Percentiles rank a stretch among this genome's conserved stretches.
Evolutionary conservation across 2,113 vertebrate species (phyloP).

Genomic region (Scalopus aquaticus): DNA sequence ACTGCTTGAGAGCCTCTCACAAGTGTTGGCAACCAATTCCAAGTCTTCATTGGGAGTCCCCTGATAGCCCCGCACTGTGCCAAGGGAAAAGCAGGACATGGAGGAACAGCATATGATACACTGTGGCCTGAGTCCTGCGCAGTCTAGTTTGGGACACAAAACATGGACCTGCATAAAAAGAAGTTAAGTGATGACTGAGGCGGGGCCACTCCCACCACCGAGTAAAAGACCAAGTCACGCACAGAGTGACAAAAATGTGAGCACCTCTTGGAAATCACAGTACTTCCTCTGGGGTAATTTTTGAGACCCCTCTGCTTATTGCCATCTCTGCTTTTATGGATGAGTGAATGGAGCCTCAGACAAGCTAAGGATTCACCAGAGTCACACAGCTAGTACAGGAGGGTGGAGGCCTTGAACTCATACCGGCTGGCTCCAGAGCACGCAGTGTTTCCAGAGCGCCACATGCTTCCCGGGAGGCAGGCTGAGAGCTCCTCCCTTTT

Average conservation of each 20-base stretch:
- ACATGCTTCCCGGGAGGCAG: neutral
- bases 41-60: rapidly evolving
- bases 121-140: neutral
- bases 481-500: neutral
- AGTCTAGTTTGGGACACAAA: neutral
- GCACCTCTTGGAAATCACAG: neutral
- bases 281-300: neutral
- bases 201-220: neutral
- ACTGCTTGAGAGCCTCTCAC: neutral
- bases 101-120: neutral
- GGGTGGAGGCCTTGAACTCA: neutral
- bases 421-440: neutral
- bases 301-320: neutral
- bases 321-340: neutral
- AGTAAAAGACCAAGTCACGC: neutral
- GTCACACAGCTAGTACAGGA: neutral
- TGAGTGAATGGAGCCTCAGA: neutral
- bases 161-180: neutral
- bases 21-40: neutral
- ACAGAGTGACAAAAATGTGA: neutral
- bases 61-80: neutral
- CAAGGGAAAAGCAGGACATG: neutral
- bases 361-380: neutral
- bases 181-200: neutral
- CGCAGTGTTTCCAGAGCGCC: neutral